Percentiles rank a stretch among this genome's conserved stretches.
These are phyloP conservation scores for Oryzias dopingdopingensis DNA, from an alignment of 2,797 vertebrate genomes.

Conservation along the genomic window DNA sequence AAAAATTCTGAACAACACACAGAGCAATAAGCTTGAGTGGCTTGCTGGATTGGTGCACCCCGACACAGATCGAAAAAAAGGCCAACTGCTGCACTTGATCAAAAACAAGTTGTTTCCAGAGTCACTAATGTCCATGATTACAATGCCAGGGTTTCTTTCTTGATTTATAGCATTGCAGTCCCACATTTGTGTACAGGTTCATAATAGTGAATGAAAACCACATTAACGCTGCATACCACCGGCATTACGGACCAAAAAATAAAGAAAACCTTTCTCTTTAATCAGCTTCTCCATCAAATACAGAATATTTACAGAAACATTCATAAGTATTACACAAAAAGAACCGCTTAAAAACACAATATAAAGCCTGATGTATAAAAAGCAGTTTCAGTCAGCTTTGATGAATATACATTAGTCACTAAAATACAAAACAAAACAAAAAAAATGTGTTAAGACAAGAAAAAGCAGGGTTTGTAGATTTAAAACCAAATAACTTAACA, in stretches of 20 bases:
- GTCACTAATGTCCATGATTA: slow-evolving; percentile 51
- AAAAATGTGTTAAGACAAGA: slow-evolving; percentile 37
- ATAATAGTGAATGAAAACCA: slow-evolving; percentile 36
- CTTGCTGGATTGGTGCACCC: slow-evolving; percentile 38
- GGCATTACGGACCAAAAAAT: slow-evolving; percentile 18
- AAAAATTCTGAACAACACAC: slow-evolving; percentile 56
- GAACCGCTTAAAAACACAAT: slow-evolving; percentile 28
- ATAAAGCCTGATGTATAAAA: slow-evolving; percentile 23
- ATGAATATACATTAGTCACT: slow-evolving; percentile 43
- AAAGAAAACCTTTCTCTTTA: slow-evolving; percentile 23
- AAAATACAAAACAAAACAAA: slow-evolving; percentile 37
- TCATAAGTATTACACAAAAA: slow-evolving; percentile 33
- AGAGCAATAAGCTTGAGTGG: slow-evolving; percentile 47
- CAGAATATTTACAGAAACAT: slow-evolving; percentile 45
- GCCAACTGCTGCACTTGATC: slow-evolving; percentile 22
- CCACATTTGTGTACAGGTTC: slow-evolving; percentile 40
- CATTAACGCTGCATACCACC: slow-evolving; percentile 25
- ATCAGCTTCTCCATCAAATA: slow-evolving; percentile 39
- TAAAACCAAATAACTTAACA: slow-evolving; percentile 36
- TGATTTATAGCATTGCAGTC: slow-evolving; percentile 39
- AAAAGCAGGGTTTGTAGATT: slow-evolving; percentile 36
- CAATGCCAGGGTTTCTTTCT: slow-evolving; percentile 28
- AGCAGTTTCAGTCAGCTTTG: slow-evolving; percentile 35
- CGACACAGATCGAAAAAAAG: slow-evolving; percentile 45
- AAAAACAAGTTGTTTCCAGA: slow-evolving; percentile 37